These are phyloP conservation scores for Anthopleura xanthogrammica DNA, from an alignment of 92 coral and sea anemone species.

Conservation along the genomic window DNA sequence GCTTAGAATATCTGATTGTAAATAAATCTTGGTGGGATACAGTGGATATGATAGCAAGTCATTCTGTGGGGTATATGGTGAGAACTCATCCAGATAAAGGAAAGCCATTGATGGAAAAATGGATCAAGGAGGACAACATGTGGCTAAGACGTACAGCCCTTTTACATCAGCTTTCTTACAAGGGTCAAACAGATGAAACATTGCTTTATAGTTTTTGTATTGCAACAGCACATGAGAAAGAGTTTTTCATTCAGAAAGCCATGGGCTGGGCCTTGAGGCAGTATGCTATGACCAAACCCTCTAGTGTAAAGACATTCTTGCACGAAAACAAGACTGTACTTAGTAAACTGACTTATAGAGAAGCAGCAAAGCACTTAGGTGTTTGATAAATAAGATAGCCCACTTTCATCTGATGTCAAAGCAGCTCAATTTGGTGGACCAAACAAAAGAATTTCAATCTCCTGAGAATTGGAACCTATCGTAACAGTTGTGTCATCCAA, in stretches of 20 bases:
- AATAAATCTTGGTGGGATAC: conserved; percentile 99
- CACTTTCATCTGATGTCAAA: too few relatives aligned
- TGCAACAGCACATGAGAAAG: conserved; percentile 78
- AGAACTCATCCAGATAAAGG: conserved; percentile 65
- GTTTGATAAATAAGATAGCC: not conserved
- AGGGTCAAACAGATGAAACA: conserved; percentile 72
- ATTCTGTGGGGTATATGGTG: conserved; percentile 74
- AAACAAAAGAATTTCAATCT: too few relatives aligned
- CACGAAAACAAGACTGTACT: conserved; percentile 56
- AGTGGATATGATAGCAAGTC: conserved; percentile 69
- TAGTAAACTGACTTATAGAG: conserved; percentile 72
- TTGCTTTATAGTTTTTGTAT: conserved; percentile 76
- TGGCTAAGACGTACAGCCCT: conserved; percentile 94
- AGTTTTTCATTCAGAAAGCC: conserved; percentile 94
- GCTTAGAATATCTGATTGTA: conserved; percentile 58
- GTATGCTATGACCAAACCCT: conserved; percentile 57
- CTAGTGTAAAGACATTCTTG: conserved; percentile 70
- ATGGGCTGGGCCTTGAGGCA: conserved; percentile 96
- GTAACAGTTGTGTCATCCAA: too few relatives aligned
- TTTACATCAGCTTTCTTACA: conserved; percentile 83
- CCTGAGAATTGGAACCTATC: too few relatives aligned
- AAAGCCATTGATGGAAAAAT: conserved; percentile 68
- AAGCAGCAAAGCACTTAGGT: conserved; percentile 2
- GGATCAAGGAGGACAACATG: conserved; percentile 94
- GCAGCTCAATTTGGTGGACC: too few relatives aligned